A percentile compares a stretch with the other conserved stretches of the same genome.
phyloP scores from a whole-genome alignment of 1,140 invertebrate genomes.

The Chrysopa pallens region DNA sequence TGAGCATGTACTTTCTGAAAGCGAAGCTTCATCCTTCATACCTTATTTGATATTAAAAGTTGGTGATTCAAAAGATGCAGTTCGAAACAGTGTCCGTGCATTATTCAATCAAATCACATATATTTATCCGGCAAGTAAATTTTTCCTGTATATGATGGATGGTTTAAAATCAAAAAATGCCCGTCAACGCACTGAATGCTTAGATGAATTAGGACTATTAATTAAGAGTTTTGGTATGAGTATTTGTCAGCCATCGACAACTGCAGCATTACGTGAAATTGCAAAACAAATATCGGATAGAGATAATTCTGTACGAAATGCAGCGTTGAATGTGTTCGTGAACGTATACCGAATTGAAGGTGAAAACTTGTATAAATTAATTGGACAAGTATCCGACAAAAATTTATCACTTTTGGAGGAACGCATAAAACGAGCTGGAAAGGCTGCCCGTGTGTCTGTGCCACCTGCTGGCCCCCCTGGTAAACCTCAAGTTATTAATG shows the following conservation, averaged over 20 bases:
- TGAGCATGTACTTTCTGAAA: conserved; percentile 73
- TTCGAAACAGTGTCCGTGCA: conserved; percentile 68
- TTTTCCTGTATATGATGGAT: conserved; percentile 82
- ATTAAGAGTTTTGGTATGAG: conserved; percentile 69
- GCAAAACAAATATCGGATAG: conserved; percentile 88
- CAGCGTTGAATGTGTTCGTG: conserved; percentile 86
- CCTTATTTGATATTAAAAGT: conserved; percentile 88
- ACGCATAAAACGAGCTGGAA: conserved; percentile 74
- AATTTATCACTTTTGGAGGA: conserved; percentile 87
- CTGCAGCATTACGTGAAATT: conserved; percentile 74
- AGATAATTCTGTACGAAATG: conserved; percentile 90
- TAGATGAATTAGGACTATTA: conserved; percentile 75
- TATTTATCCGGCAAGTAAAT: conserved; percentile 76
- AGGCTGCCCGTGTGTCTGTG: conserved; percentile 24
- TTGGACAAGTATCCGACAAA: conserved; percentile 70
- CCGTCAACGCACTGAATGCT: conserved; percentile 84
- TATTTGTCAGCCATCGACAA: conserved; percentile 65
- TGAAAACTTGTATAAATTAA: background rate
- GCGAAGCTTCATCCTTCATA: conserved; percentile 84
- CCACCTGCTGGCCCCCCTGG: conserved; percentile 26
- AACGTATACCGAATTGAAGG: conserved; percentile 75
- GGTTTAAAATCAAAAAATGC: conserved; percentile 94
- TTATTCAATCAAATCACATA: conserved; percentile 72
- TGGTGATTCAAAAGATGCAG: conserved; percentile 91
- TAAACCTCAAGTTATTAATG: conserved; percentile 20